Evolutionary conservation across 2,797 vertebrate species (phyloP).

Genomic region (Phaenicophaeus curvirostris): DNA sequence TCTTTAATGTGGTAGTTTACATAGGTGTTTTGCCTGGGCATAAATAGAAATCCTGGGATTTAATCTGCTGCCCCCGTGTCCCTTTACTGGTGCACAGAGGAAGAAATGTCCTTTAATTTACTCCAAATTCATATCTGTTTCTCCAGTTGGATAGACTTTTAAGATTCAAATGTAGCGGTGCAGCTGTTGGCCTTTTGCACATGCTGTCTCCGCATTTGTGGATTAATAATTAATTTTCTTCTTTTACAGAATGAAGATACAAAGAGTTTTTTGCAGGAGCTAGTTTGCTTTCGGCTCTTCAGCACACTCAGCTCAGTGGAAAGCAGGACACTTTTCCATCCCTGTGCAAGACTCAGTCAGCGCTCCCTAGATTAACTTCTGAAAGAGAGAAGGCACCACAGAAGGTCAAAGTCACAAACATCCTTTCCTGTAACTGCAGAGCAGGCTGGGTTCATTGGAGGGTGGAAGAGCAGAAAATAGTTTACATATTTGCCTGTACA

Average conservation of each 20-base stretch:
- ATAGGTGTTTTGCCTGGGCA: not conserved
- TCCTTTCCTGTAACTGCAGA: not conserved
- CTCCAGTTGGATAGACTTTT: constrained; percentile 16
- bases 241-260: not conserved
- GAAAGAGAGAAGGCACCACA: not conserved
- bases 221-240: not conserved
- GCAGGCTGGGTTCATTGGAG: not conserved
- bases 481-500: not conserved
- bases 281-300: not conserved
- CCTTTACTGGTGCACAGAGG: not conserved
- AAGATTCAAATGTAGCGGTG: not conserved
- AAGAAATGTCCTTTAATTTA: not conserved
- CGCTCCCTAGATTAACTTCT: not conserved
- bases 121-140: constrained; percentile 41
- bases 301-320: not conserved
- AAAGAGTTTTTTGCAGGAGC: not conserved
- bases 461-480: not conserved
- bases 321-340: not conserved
- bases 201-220: not conserved
- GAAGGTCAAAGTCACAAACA: not conserved
- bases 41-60: not conserved
- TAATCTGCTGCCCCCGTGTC: not conserved
- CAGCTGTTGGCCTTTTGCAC: constrained; percentile 39
- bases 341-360: not conserved
- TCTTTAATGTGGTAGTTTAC: not conserved